Conservation (phyloP, 1,140 invertebrate species). For the Hesperophylax magnus region DNA sequence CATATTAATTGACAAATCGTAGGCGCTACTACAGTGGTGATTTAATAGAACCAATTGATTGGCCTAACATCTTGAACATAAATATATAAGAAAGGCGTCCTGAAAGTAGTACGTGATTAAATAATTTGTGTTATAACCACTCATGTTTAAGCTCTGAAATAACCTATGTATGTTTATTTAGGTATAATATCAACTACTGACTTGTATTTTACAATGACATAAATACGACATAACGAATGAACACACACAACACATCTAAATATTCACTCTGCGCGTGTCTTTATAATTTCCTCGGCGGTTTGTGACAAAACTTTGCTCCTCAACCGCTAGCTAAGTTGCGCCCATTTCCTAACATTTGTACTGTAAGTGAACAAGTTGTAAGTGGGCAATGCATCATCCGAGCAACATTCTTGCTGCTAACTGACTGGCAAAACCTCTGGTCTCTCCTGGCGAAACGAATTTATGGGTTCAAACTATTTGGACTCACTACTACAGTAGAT, state of each 20-base stretch:
- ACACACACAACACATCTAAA: conserved; percentile 5
- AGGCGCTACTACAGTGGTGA: no score
- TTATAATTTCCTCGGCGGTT: conserved; percentile 37
- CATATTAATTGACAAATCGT: no score
- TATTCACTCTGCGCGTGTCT: conserved; percentile 2
- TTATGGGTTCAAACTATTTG: conserved; percentile 53
- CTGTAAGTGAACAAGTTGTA: conserved; percentile 52
- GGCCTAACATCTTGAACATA: no score
- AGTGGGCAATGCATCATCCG: conserved; percentile 57
- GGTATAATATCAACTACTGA: no score
- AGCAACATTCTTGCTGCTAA: conserved; percentile 53
- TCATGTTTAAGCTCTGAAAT: no score
- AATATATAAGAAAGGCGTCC: no score
- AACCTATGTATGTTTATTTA: no score
- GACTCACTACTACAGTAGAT: background rate
- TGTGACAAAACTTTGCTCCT: conserved; percentile 23
- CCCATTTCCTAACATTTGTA: conserved; percentile 42
- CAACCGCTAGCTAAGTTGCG: conserved; percentile 37
- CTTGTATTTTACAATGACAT: no score
- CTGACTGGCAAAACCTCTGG: conserved; percentile 52
- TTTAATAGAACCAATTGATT: no score
- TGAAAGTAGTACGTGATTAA: no score
- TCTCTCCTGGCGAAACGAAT: conserved; percentile 51
- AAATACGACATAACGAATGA: background rate
- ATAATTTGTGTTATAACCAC: no score